phyloP scores from a whole-genome alignment of 2,113 vertebrate genomes.

The Poeciliopsis retropinna region DNA sequence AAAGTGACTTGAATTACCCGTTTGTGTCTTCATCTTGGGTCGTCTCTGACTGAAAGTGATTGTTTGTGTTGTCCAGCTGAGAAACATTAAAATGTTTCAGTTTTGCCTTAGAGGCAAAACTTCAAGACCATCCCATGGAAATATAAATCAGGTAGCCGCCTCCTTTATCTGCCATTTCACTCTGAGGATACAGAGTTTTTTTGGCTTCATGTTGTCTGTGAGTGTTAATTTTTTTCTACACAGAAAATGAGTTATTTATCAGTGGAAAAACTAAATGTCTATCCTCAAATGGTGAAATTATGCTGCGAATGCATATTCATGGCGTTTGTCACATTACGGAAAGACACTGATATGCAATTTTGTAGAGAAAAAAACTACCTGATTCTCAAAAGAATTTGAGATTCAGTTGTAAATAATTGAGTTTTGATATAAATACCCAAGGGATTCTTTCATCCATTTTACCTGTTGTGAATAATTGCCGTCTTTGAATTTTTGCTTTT shows the following conservation, averaged over 20 bases:
- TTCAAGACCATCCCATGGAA: conserved; percentile 5
- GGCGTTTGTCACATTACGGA: conserved; percentile 8
- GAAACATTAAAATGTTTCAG: neutral
- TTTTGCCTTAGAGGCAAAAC: conserved; percentile 42
- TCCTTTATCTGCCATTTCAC: conserved; percentile 25
- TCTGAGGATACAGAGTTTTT: conserved; percentile 2
- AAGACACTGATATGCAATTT: conserved; percentile 67
- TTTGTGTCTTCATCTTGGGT: conserved; percentile 29
- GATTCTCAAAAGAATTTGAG: conserved; percentile 44
- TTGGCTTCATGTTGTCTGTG: conserved; percentile 27
- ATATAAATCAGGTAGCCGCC: conserved; percentile 31
- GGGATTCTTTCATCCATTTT: conserved; percentile 31
- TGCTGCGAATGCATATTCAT: conserved; percentile 44
- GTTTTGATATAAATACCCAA: conserved; percentile 57
- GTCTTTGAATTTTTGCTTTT: conserved; percentile 24
- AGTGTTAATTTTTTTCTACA: conserved; percentile 1
- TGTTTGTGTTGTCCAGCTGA: conserved; percentile 29
- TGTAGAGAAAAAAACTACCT: conserved; percentile 52
- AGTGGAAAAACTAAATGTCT: conserved; percentile 19
- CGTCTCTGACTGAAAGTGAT: conserved; percentile 35
- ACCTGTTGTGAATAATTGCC: conserved; percentile 24
- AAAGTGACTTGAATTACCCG: conserved; percentile 28
- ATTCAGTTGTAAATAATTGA: conserved; percentile 73
- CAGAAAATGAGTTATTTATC: conserved; percentile 48
- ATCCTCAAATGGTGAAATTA: conserved; percentile 21